Conservation (phyloP, 2,888 invertebrate species). For the Sipha maydis region DNA sequence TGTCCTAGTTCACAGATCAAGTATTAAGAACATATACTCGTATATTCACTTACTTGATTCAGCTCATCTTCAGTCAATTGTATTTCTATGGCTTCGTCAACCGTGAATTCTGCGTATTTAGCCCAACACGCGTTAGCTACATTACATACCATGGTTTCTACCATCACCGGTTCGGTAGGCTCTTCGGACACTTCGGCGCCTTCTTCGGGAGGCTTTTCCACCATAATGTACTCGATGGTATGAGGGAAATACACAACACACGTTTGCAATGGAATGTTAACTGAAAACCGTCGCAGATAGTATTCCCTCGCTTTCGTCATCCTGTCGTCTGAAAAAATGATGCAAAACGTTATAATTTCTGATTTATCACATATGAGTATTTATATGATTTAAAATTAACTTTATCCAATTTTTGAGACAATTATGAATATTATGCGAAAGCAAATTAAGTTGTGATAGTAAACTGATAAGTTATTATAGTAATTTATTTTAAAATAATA, state of each 20-base stretch:
- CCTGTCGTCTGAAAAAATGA: conserved; percentile 63
- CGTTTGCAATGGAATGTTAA: conserved; percentile 63
- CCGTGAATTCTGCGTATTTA: conserved; percentile 68
- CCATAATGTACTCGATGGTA: conserved; percentile 61
- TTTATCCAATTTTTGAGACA: no score
- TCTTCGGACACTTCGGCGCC: neutral
- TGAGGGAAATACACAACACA: conserved; percentile 65
- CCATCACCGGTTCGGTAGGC: conserved; percentile 15
- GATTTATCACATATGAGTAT: neutral
- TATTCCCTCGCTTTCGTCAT: conserved; percentile 64
- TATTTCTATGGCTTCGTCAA: conserved; percentile 69
- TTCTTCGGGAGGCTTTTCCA: conserved; percentile 27
- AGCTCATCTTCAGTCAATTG: conserved; percentile 66
- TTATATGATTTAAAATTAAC: no score
- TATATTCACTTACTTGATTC: conserved; percentile 62
- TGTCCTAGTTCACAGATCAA: no score
- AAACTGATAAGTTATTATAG: no score
- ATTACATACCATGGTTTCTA: conserved; percentile 41
- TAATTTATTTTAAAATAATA: no score
- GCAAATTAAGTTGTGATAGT: no score
- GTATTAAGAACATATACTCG: no score
- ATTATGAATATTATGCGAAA: no score
- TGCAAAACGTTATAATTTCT: neutral
- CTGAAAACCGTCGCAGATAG: conserved; percentile 64
- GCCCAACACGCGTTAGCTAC: conserved; percentile 34